These are phyloP conservation scores for Ommatoiulus sabulosus DNA, from an alignment of 2,888 invertebrate genomes.

Conservation along the genomic window DNA sequence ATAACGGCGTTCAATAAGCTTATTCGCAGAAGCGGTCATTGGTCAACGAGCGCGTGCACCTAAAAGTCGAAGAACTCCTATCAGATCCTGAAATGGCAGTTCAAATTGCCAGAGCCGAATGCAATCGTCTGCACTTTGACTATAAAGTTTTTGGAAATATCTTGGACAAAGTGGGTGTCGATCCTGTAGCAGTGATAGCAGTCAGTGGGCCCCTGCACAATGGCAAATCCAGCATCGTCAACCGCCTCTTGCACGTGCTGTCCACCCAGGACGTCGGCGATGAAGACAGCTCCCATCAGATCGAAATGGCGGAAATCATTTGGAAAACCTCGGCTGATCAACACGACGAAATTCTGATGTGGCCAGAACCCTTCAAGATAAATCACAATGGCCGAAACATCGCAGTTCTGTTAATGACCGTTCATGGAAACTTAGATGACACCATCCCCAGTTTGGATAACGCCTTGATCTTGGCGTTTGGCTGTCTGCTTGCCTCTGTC, in stretches of 20 bases:
- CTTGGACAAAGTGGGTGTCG: not conserved
- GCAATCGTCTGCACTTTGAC: not conserved
- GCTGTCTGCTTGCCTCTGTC: not conserved
- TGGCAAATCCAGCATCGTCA: not conserved
- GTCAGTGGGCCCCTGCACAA: not conserved
- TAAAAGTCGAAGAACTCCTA: too few species aligned
- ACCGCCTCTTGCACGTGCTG: not conserved
- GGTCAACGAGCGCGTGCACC: too few species aligned
- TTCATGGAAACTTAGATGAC: not conserved
- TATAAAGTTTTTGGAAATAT: not conserved
- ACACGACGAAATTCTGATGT: not conserved
- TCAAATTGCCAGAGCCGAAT: not conserved
- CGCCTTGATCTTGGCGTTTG: not conserved
- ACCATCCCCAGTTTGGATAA: not conserved
- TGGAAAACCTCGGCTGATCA: not conserved
- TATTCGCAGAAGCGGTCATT: too few species aligned
- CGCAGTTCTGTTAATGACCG: not conserved
- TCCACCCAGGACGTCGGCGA: too few species aligned
- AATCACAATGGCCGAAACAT: not conserved
- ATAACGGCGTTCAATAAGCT: too few species aligned
- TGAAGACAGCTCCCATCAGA: not conserved
- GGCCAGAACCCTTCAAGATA: not conserved
- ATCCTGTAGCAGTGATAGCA: not conserved
- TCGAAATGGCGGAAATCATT: too few species aligned
- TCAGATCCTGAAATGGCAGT: too few species aligned